Conservation (phyloP, 2,113 vertebrate genomes). For the Felis catus region F.catus_Fca126_mat1.0 CM031421.1:95850001-95850500, state of each 20-base stretch:
- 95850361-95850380: no score
- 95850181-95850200: neutral
- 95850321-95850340: no score
- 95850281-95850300: no score
- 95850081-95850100: neutral
- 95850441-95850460: neutral
- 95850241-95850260: neutral
- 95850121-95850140: neutral
- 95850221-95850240: neutral
- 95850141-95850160: neutral
- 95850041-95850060: neutral
- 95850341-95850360: no score
- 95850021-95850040: constrained; percentile 2
- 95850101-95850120: neutral
- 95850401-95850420: no score
- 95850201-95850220: neutral
- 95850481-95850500: neutral
- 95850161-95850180: no score
- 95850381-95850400: no score
- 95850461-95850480: neutral
- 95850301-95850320: no score
- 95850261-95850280: no score
- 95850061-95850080: neutral
- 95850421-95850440: no score
- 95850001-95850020: neutral